Base-by-base conservation (phyloP, 2,113 vertebrate genomes). In the Oceanodroma tethys region DNA sequence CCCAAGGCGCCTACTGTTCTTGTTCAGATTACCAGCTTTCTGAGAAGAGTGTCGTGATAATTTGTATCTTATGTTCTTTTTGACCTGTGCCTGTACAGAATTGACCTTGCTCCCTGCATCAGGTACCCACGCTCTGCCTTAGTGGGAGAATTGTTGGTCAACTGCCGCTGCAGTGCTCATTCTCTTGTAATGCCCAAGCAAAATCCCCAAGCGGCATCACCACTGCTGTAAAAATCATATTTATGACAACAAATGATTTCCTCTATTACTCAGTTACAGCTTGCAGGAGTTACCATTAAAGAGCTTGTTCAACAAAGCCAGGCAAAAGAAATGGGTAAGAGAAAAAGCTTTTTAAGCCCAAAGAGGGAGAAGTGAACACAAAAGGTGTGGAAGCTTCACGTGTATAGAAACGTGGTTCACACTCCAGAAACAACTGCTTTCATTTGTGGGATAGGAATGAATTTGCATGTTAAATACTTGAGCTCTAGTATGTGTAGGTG, bases 121-220 rank as follows among this genome's bases (percentile, higher is more conserved):
- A 2, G 5, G 2, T 45, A 67, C 30, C 67, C 27, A 3, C 0
- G 0, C 30, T 32, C 34, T n/a, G 5, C 16, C 48, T 50, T 5
- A 30, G 9, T 16, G 3, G 6, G 30, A 23, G 53, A 60, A 23
- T 6, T 21, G n/a, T 6, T 0, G 1, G 16, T 18, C 45, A 34
- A 3, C 32, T 27, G 63, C 6, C 2, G 7, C 60, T 30, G 34
- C 2, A 1, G 16, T 40, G 8, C 53, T 53, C 23, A 0, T 14
- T 32, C 10, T 32, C 38, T 81, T 2, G 3, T 22, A 60, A 27
- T 5, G 13, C 27, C 20, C 1, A 1, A 20, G 43, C 8, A 5
- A 38, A 3, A 17, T 63, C 45, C 16, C 26, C 2, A 15, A 6
- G 23, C 0, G 0, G 34, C 30, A 5, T 38, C 2, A 3, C 9